A percentile compares a stretch with the other conserved stretches of the same genome.
Conservation (phyloP, 2,797 vertebrate species). For the Premnoplex brunnescens region DNA sequence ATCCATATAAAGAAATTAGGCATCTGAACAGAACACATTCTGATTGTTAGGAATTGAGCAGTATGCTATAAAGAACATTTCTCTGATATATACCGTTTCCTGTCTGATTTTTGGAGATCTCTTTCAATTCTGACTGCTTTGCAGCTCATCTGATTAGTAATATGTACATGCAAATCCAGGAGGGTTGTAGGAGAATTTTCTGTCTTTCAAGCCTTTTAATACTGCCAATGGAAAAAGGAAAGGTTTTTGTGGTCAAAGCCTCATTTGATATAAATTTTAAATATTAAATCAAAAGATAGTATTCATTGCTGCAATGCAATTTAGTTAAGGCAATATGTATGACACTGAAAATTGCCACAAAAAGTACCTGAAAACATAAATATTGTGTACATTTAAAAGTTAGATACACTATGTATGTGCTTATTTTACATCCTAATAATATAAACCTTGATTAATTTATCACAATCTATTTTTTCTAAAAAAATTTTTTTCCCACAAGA, state of each 20-base stretch:
- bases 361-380: not conserved
- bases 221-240: not conserved
- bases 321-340: not conserved
- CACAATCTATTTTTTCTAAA: not conserved
- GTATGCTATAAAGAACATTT: not conserved
- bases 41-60: not conserved
- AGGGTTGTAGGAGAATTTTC: not conserved
- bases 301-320: not conserved
- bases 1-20: not conserved
- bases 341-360: not conserved
- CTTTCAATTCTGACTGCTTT: not conserved
- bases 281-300: not conserved
- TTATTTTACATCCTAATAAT: not conserved
- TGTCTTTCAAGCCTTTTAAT: not conserved
- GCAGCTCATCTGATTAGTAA: not conserved
- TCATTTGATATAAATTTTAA: not conserved
- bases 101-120: not conserved
- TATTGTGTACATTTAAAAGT: not conserved
- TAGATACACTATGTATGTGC: not conserved
- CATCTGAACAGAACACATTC: not conserved
- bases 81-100: not conserved
- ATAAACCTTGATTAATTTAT: not conserved
- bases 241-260: not conserved
- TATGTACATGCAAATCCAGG: not conserved
- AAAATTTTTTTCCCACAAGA: not conserved